A percentile compares a stretch with the other conserved stretches of the same genome.
phyloP scores from a whole-genome alignment of 2,888 invertebrate genomes.

The Miltochrista miniata region DNA sequence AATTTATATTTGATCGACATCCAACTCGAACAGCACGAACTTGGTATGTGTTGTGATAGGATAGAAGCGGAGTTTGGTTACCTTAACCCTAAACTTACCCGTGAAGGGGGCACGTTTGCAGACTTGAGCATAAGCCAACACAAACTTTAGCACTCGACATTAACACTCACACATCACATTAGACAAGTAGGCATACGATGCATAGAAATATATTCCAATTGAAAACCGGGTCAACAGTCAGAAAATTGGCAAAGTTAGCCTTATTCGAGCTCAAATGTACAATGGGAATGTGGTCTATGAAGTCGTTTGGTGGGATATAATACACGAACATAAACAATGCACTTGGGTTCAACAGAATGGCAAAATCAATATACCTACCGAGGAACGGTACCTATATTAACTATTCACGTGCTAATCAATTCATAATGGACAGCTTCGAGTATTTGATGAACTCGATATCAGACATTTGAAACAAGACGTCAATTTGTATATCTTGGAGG shows the following conservation, averaged over 20 bases:
- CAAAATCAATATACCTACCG: slow-evolving; percentile 60
- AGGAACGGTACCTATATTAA: slow-evolving; percentile 46
- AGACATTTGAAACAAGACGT: slow-evolving; percentile 18
- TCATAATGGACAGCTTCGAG: slow-evolving; percentile 23
- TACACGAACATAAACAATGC: slow-evolving; percentile 36
- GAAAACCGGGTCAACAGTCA: slow-evolving; percentile 36
- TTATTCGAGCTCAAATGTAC: slow-evolving; percentile 32
- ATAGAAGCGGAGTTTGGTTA: slow-evolving; percentile 6
- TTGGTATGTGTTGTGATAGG: slow-evolving; percentile 1
- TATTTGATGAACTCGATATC: slow-evolving; percentile 27
- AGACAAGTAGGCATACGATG: slow-evolving; percentile 20
- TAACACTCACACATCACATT: slow-evolving; percentile 14
- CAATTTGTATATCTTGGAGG: slow-evolving; percentile 7
- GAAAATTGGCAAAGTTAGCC: slow-evolving; percentile 34
- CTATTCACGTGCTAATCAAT: slow-evolving; percentile 43
- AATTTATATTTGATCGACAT: slow-evolving; percentile 26
- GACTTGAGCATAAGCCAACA: slow-evolving; percentile 3
- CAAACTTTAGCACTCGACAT: slow-evolving; percentile 7
- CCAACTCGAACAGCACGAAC: slow-evolving; percentile 13
- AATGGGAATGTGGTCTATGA: slow-evolving; percentile 28
- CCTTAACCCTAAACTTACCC: slow-evolving; percentile 9
- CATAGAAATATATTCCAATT: slow-evolving; percentile 25
- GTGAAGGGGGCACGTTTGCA: slow-evolving; percentile 4
- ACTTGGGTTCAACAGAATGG: slow-evolving; percentile 41
- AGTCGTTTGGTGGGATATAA: slow-evolving; percentile 25